These are phyloP conservation scores for Micrasema minimum DNA, from an alignment of 1,140 invertebrate species.

Conservation along the genomic window DNA sequence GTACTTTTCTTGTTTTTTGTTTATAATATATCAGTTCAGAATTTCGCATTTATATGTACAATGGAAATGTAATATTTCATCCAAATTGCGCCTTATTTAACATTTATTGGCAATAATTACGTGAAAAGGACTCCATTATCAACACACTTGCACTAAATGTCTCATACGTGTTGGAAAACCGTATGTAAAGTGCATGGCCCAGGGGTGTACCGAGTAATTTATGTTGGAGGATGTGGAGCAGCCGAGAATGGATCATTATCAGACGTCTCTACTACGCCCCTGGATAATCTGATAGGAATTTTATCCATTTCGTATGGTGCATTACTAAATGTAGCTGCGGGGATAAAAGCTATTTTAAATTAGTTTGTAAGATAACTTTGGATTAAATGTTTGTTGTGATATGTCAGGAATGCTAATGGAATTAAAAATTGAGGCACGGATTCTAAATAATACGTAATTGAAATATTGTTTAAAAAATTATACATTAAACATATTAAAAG, in stretches of 20 bases:
- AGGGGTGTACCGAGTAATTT: slow-evolving; percentile 26
- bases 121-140: background rate
- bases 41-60: no score
- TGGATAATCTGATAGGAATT: slow-evolving; percentile 33
- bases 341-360: slow-evolving; percentile 4
- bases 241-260: slow-evolving; percentile 18
- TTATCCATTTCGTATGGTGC: slow-evolving; percentile 22
- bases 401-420: background rate
- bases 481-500: no score
- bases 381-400: no score
- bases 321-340: slow-evolving; percentile 5
- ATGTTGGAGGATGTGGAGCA: slow-evolving; percentile 11
- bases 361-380: no score
- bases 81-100: background rate
- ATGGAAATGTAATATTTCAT: no score
- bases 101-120: slow-evolving; percentile 18
- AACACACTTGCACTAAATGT: slow-evolving; percentile 3
- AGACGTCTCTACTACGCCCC: slow-evolving; percentile 17
- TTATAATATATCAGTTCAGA: no score
- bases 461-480: background rate
- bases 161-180: background rate
- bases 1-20: no score
- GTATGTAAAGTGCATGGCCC: slow-evolving; percentile 27
- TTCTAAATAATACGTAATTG: background rate
- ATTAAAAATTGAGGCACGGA: background rate